Conservation (phyloP, 2,888 invertebrate genomes). For the Folsomia candida region DNA sequence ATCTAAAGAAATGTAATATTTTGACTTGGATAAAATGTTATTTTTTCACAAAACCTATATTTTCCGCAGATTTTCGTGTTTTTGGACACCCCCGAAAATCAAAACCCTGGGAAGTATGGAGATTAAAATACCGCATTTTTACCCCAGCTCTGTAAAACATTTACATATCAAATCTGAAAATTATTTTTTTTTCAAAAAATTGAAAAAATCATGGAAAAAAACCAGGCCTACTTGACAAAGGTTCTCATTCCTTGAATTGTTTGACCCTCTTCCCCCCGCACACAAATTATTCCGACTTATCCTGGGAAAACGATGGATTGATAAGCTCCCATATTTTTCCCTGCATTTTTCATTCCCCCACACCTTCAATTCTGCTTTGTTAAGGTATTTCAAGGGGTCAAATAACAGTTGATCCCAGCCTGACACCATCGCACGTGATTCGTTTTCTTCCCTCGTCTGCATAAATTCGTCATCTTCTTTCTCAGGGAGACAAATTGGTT, state of each 20-base stretch:
- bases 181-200: too few relatives aligned
- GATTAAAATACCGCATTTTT: too few relatives aligned
- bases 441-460: too few relatives aligned
- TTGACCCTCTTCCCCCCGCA: slow-evolving; percentile 8
- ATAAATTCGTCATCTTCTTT: not conserved
- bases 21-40: too few relatives aligned
- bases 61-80: too few relatives aligned
- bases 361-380: slow-evolving; percentile 12
- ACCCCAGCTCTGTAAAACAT: too few relatives aligned
- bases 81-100: too few relatives aligned
- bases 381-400: slow-evolving; percentile 13
- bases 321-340: not conserved
- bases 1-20: too few relatives aligned
- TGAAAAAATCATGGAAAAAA: too few relatives aligned
- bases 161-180: too few relatives aligned
- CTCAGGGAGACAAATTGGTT: slow-evolving; percentile 68
- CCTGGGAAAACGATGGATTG: not conserved
- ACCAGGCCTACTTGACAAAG: not conserved
- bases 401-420: slow-evolving; percentile 19
- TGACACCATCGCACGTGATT: not conserved
- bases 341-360: slow-evolving; percentile 19
- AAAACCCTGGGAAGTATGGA: too few relatives aligned
- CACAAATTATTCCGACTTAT: slow-evolving; percentile 16
- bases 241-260: not conserved
- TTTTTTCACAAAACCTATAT: too few relatives aligned